A percentile compares a stretch with the other conserved stretches of the same genome.
Evolutionary conservation across 2,797 vertebrate genomes (phyloP).

Genomic region (Hafferia zeledoni): DNA sequence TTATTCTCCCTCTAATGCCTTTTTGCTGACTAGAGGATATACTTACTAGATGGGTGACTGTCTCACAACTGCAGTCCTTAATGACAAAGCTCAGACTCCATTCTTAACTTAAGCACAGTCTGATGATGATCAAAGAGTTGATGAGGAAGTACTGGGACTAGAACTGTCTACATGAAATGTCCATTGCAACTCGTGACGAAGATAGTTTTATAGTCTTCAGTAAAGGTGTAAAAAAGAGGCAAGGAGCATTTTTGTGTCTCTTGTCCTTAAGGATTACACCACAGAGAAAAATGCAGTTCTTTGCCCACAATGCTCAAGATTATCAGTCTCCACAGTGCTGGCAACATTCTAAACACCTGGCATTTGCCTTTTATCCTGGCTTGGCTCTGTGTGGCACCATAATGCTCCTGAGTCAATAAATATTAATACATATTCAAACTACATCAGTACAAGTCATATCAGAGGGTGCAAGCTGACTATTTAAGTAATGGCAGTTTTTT

Average conservation of each 20-base stretch:
- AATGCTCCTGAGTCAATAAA: neutral
- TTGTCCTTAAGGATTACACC: neutral
- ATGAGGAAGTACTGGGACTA: neutral
- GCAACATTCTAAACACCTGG: neutral
- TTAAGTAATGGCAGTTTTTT: neutral
- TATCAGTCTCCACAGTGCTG: neutral
- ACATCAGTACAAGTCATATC: neutral
- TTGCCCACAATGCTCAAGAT: neutral
- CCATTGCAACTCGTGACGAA: neutral
- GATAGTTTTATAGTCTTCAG: neutral
- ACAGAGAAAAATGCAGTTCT: neutral
- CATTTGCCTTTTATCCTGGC: neutral
- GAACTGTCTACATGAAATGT: neutral
- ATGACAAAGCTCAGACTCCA: neutral
- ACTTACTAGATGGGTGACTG: rapidly evolving
- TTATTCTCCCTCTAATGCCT: neutral
- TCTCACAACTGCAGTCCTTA: neutral
- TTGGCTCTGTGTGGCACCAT: neutral
- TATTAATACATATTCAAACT: neutral
- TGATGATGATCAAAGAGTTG: neutral
- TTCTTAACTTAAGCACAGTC: neutral
- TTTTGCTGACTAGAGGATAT: neutral
- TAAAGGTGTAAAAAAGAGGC: neutral
- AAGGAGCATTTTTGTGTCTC: neutral
- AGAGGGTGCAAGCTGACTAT: neutral